Percentiles rank a stretch among this genome's conserved stretches.
These are phyloP conservation scores for Cynoglossus semilaevis DNA, from an alignment of 2,113 vertebrate genomes.

Conservation along the genomic window DNA sequence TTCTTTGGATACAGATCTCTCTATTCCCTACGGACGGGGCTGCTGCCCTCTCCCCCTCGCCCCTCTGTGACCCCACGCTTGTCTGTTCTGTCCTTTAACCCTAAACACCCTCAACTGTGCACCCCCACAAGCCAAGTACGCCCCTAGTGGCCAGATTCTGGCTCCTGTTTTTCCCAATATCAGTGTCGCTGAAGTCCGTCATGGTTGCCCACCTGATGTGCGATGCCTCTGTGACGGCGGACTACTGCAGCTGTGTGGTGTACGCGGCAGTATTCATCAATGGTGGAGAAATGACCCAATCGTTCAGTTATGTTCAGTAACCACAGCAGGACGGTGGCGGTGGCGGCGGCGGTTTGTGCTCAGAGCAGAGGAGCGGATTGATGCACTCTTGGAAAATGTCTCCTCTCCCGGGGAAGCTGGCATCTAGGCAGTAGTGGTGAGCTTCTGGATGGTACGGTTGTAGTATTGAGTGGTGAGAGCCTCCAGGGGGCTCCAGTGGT, in stretches of 20 bases:
- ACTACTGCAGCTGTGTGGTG: not conserved
- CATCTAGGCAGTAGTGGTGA: constrained; percentile 79
- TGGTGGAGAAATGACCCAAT: not conserved
- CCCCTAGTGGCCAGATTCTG: constrained; percentile 44
- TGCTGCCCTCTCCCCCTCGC: constrained; percentile 41
- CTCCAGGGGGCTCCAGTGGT: constrained; percentile 94
- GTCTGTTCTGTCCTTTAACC: constrained; percentile 35
- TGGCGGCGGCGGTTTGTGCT: constrained; percentile 10
- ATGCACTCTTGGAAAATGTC: constrained; percentile 10
- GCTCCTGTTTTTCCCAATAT: not conserved
- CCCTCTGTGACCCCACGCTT: constrained; percentile 38
- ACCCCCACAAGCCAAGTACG: constrained; percentile 24
- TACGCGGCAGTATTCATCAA: constrained; percentile 19
- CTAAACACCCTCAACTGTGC: constrained; percentile 20
- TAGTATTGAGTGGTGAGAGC: constrained; percentile 97
- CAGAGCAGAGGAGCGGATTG: not conserved
- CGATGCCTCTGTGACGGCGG: not conserved
- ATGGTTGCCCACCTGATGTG: constrained; percentile 1
- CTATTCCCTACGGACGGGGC: constrained; percentile 61
- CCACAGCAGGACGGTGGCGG: not conserved
- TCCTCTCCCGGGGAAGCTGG: constrained; percentile 26
- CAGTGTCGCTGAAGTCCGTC: constrained; percentile 5
- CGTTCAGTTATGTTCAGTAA: constrained; percentile 13
- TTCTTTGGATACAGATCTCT: constrained; percentile 55
- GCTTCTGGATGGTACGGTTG: constrained; percentile 98